phyloP scores from a whole-genome alignment of 2,888 invertebrate genomes.

The Nebria brevicollis region DNA sequence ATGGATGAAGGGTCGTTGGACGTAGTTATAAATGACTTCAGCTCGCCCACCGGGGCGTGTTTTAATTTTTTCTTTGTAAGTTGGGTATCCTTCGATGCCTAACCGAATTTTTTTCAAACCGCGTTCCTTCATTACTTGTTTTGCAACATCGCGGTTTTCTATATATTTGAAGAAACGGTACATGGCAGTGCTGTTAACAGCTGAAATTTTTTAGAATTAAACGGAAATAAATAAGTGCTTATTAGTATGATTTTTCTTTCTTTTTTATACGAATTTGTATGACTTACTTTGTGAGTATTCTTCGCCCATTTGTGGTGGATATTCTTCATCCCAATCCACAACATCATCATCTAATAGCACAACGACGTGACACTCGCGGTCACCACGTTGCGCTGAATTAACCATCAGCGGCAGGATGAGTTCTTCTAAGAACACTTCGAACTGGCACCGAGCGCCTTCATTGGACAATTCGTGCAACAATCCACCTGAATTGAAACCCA shows the following conservation, averaged over 20 bases:
- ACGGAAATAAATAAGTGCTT: not conserved
- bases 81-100: conserved; percentile 99
- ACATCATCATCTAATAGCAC: conserved; percentile 95
- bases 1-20: conserved; percentile 98
- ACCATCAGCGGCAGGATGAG: conserved; percentile 97
- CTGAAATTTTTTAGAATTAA: conserved; percentile 62
- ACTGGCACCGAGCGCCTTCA: conserved; percentile 98
- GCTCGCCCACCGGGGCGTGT: conserved; percentile 93
- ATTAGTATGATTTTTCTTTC: too few relatives aligned
- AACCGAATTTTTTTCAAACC: conserved; percentile 98
- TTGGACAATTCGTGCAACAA: conserved; percentile 97
- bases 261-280: not conserved
- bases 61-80: conserved; percentile 98
- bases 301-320: conserved; percentile 99
- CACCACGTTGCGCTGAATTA: conserved; percentile 90
- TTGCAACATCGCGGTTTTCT: conserved; percentile 98
- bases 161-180: conserved; percentile 99
- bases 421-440: conserved; percentile 95
- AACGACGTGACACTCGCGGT: conserved; percentile 97
- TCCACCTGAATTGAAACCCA: conserved; percentile 71
- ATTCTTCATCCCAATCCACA: conserved; percentile 98
- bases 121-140: conserved; percentile 98
- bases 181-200: conserved; percentile 93
- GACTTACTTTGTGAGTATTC: conserved; percentile 93
- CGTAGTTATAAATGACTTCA: conserved; percentile 99